Base-by-base conservation (phyloP, 1,140 invertebrate species). In the Rhagoletis zephyria region DNA sequence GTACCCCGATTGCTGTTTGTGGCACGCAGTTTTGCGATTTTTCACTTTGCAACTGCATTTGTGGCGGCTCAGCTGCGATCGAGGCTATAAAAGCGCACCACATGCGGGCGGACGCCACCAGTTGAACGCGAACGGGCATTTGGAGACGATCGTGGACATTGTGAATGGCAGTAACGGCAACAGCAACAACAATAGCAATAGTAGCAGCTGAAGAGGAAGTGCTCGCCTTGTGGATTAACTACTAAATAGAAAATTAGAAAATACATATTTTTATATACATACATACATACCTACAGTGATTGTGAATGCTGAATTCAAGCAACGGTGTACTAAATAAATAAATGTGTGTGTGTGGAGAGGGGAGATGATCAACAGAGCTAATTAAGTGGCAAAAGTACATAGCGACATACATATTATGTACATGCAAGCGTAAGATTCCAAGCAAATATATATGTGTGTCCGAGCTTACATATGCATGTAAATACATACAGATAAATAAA, bases 121-220 rank as follows among this genome's bases (percentile, higher is more conserved):
- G 85, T 85, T 85, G 56, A 85, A 61, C 85, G 85, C 85, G 85
- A 63, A 85, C 85, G 85, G 56, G 56, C 85, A 85, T 85, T 85
- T 63, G 56, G 85, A 30, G 45, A 81, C n/a, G 56, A 81, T 56
- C 74, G 74, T 81, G 48, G 64, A 81, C 42, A 30, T 81, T 81
- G 30, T 30, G 74, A 81, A 81, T 81, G 74, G 74, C 74, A 81
- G 16, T 81, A 81, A 81, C 74, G 45, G 56, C 45, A 56, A 56
- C 48, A 81, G n/a, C 74, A 81, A 81, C 61, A 63, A 30, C 74
- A 81, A 40, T 56, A 63, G n/a, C 61, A 81, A 81, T 81, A 81
- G 16, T 56, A 81, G 74, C 48, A 19, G 48, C 48, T 81, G 74
- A 81, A 81, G 74, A 81, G 74, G 74, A 81, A 81, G 74, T 56